Base-by-base conservation (phyloP, 2,797 vertebrate genomes). In the Siniperca obscura region DNA sequence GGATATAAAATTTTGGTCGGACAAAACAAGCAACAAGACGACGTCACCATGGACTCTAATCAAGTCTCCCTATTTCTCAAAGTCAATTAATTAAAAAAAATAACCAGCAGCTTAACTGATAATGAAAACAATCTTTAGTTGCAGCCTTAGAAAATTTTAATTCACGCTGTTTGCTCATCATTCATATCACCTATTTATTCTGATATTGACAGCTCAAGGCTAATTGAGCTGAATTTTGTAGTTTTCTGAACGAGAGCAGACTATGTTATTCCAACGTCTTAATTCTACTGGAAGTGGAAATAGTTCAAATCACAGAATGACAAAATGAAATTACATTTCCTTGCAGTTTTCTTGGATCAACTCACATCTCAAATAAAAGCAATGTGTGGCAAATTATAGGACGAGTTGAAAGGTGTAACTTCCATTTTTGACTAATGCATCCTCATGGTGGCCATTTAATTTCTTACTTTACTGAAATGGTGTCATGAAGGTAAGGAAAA, bases 91-190 rank as follows among this genome's bases (percentile, higher is more conserved):
- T 53, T 0, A 5, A 22, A 50, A 52, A 72, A 30, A 30, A 5
- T 66, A 72, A 73, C 59, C n/a, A 19, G 9, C 44, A 59, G 17
- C 36, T 50, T 68, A 38, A 55, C 36, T 42, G 30, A 55, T 30
- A 8, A 50, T 27, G 2, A 55, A 56, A 65, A 36, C 14, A 25
- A 50, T 21, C 6, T 71, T 55, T 34, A 59, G 36, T 1, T 25
- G 22, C 3, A 52, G 44, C 19, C 27, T 25, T 12, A 16, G n/a
- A 74, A 44, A 64, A 36, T 13, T n/a, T 42, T 16, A 36, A 55
- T 50, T 21, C 40, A 64, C 19, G 36, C 6, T 44, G 7, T 61
- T 40, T 27, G n/a, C 38, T 36, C 14, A 59, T 70, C 25, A 25
- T 66, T 75, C 4, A 21, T 16, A 34, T 42, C n/a, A 40, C 17